Base-by-base conservation (phyloP, 1,140 invertebrate species). In the Dendrolimus kikuchii region DNA sequence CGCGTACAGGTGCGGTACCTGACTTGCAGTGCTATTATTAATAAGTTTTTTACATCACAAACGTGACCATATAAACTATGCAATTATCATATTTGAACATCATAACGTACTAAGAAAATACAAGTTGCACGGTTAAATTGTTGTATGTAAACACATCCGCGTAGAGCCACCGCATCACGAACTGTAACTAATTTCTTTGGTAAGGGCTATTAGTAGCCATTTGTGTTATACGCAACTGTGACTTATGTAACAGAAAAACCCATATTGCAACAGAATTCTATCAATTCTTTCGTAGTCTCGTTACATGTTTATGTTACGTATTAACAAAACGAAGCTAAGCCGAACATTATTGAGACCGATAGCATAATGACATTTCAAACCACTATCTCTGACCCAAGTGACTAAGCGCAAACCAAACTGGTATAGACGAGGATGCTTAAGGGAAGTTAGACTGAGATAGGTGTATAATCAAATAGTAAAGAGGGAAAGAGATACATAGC, bases 361-460 rank as follows among this genome's bases (percentile, higher is more conserved):
- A 59, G 49, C 68, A 62, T 66, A 71, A 57, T 77, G 78, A 81
- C 76, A 81, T 81, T 76, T 77, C 52, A 64, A 74, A 64, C 64
- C 50, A 66, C 70, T 74, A 78, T 78, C 64, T 60, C 63, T 76
- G 66, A 77, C 71, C 75, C 59, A 53, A 62, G 68, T 78, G 77
- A 81, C 76, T 76, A 79, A 74, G 76, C 76, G 60, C 56, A 62
- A 67, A 60, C 62, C 65, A 71, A 75, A 79, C 76, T 81, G 67
- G 74, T 77, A 72, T 74, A 58, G 53, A 53, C 57, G 54, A 68
- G 59, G 68, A 74, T 66, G 57, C 50, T 58, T 57, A 64, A 68
- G 58, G 66, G 60, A 67, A 51, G 61, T 52, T 42, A 47, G 59
- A 71, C 48, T 45, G 52, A 63, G 66, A 71, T 10, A 46, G 44